These are phyloP conservation scores for Orthosia cruda DNA, from an alignment of 2,888 invertebrate species.

Conservation along the genomic window DNA sequence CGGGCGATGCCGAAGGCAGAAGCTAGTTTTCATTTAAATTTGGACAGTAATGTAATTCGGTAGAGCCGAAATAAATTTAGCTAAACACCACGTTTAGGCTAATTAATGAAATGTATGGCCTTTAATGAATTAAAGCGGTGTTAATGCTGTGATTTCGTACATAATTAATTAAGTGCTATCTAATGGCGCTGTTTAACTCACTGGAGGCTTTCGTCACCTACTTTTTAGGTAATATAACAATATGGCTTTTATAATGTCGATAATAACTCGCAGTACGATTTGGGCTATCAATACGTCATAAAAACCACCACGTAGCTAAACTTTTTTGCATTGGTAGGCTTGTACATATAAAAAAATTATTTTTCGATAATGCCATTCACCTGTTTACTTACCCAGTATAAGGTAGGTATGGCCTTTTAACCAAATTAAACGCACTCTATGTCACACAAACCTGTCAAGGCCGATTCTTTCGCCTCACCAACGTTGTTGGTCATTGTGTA, in stretches of 20 bases:
- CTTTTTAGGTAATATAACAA: background rate
- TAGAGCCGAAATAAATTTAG: slow-evolving; percentile 20
- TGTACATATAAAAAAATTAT: background rate
- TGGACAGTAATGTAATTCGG: slow-evolving; percentile 9
- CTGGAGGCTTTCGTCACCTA: slow-evolving; percentile 22
- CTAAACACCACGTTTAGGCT: slow-evolving; percentile 10
- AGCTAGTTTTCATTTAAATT: background rate
- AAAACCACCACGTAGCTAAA: background rate
- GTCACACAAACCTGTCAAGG: background rate
- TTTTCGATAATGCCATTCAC: background rate
- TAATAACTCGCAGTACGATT: background rate
- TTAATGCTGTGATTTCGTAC: slow-evolving; percentile 50
- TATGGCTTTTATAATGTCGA: background rate
- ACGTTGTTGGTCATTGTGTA: slow-evolving; percentile 13
- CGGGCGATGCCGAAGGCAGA: no score
- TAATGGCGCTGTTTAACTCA: slow-evolving; percentile 14
- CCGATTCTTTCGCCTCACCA: background rate
- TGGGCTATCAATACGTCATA: background rate
- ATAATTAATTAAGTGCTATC: slow-evolving; percentile 49
- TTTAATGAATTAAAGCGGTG: slow-evolving; percentile 50
- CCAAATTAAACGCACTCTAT: slow-evolving; percentile 4
- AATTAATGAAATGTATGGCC: slow-evolving; percentile 51
- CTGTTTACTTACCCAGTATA: background rate
- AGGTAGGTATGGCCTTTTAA: background rate
- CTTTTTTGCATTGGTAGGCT: background rate